Base-by-base conservation (phyloP, 2,888 invertebrate species). In the Eristalis pertinax region DNA sequence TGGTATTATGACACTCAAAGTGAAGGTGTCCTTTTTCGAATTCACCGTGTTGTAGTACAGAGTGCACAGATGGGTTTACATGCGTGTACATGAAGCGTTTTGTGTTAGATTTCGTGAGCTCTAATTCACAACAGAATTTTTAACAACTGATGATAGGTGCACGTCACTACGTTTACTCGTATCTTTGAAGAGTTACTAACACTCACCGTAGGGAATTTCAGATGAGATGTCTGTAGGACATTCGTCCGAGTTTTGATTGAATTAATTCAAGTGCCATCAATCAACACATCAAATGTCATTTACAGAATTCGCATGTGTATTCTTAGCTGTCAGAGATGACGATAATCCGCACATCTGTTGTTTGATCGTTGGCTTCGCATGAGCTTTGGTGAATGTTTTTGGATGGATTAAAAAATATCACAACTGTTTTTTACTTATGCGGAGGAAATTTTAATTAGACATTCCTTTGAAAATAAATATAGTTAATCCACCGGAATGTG, bases 1-100 rank as follows among this genome's bases (percentile, higher is more conserved):
- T 80, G 60, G 78, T 77, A 70, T 78, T 86, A 78, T 77, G 78
- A 77, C 74, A 70, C 82, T 78, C 77, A 86, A 80, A 86, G 82
- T 41, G 56, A 82, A 78, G 86, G 78, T 86, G 86, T 82, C 67
- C 78, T 78, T 77, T 85, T 85, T 68, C 68, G 72, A 65, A 73
- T 81, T 81, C 38, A 56, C 32, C 24, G 67, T 62, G 67, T 24
- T 84, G 76, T 72, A 29, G 62, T 56, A 72, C 63, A 72, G 41
- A 56, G 32, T 29, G 76, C 72, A 80, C 85, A 73, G 75, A 74
- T 76, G 68, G 67, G 63, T 76, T 76, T 72, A 81, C 67, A 81
- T 76, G 85, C 76, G 81, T 73, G 74, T 72, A 72, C 76, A 72
- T 76, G 72, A 76, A 76, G 62, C 70, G 69, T 78, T 78, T 84